Evolutionary conservation across 2,113 vertebrate genomes (phyloP).

Genomic region (Cacatua alba): DNA sequence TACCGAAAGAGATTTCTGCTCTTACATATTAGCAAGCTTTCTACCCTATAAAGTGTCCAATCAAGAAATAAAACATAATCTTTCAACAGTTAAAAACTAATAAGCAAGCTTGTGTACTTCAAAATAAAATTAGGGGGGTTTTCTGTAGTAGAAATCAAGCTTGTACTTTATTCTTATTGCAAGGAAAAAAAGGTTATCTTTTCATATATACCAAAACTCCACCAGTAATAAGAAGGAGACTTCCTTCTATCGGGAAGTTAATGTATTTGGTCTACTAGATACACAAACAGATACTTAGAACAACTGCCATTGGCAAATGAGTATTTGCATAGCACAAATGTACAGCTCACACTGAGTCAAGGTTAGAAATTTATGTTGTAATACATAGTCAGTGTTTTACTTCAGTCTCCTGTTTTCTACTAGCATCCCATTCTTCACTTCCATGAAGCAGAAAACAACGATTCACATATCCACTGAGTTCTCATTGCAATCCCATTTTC

Average conservation of each 20-base stretch:
- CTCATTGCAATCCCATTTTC: background rate
- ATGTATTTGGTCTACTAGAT: background rate
- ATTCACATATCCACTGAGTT: background rate
- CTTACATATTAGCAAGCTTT: background rate
- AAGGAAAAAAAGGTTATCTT: background rate
- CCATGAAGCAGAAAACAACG: background rate
- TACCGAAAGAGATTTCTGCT: background rate
- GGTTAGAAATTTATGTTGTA: background rate
- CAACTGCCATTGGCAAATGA: background rate
- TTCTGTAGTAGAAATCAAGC: background rate
- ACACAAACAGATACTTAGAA: background rate
- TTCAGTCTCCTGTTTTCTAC: background rate
- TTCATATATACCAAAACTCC: background rate
- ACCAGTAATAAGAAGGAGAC: background rate
- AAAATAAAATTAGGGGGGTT: background rate
- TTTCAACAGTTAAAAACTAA: background rate
- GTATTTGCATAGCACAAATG: background rate
- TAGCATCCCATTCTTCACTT: background rate
- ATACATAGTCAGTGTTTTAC: background rate
- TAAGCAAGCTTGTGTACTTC: background rate
- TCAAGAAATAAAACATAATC: background rate
- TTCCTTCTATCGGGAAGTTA: background rate
- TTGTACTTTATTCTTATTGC: background rate
- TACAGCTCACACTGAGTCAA: accelerated
- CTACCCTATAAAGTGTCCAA: background rate